These are phyloP conservation scores for Ranitomeya variabilis DNA, from an alignment of 2,113 vertebrate species.

Conservation along the genomic window DNA sequence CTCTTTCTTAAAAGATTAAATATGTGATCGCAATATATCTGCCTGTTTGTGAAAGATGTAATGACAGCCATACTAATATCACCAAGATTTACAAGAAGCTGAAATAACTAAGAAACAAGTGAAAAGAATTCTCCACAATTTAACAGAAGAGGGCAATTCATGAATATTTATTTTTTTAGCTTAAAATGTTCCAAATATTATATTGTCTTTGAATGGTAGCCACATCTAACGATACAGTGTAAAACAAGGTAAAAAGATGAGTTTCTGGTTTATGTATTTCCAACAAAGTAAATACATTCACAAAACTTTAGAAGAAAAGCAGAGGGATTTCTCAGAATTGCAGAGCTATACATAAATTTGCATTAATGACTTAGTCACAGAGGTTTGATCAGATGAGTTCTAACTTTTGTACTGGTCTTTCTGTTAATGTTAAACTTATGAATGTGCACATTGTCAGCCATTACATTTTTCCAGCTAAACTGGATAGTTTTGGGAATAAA, in stretches of 20 bases:
- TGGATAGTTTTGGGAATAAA: background rate
- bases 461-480: background rate
- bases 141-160: background rate
- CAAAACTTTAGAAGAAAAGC: constrained; percentile 18
- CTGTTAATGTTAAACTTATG: background rate
- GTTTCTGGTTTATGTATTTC: background rate
- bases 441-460: background rate
- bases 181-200: background rate
- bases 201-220: background rate
- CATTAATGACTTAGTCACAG: constrained; percentile 11
- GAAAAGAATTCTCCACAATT: background rate
- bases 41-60: background rate
- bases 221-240: background rate
- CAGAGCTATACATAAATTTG: constrained; percentile 19
- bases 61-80: background rate
- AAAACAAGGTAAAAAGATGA: background rate
- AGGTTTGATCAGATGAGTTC: background rate
- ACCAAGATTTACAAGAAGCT: background rate
- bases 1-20: too few species aligned
- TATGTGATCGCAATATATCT: background rate
- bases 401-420: background rate
- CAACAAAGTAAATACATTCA: constrained; percentile 14
- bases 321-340: constrained; percentile 11
- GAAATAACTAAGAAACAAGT: background rate
- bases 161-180: constrained; percentile 2